Evolutionary conservation across 2,797 vertebrate genomes (phyloP), one percentile per base, ranked within the genome.

Genomic region (Hydrocynus forskahlii): DNA sequence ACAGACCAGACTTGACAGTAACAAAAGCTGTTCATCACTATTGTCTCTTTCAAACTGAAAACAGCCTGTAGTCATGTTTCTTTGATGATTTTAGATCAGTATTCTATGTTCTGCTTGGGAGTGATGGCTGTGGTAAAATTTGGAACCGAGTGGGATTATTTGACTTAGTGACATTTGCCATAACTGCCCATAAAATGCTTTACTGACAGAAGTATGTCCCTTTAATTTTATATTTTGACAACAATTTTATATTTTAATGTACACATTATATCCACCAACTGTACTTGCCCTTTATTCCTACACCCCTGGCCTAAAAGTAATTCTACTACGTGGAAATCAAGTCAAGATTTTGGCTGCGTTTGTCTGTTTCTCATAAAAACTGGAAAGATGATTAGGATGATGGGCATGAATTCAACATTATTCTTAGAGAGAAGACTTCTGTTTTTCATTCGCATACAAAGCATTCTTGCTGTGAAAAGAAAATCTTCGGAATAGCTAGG

Each of bases 21-120:
- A 52, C 23, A 52, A 71, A 71, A 71, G 21, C 48, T 29, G n/a
- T 48, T 48, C n/a, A 14, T 69, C 67, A 23, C 43, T 69, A 7
- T n/a, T n/a, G 35, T 40, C 63, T 66, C 16, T 5, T 43, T 67
- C 17, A 43, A 52, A 71, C 54, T 50, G 68, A 25, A 71, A 71
- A 71, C 48, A 71, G 67, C 13, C 40, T 69, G n/a, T 68, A 45
- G 3, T 68, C 40, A 54, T 0, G 0, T n/a, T 48, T 14, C 12
- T 69, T 48, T 69, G n/a, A 69, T 23, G 43, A 69, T 69, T 23
- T 66, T 66, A 66, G 35, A 40, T 63, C 12, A 40, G 9, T 19
- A 40, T 2, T 40, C 2, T 19, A 19, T 7, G 19, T 19, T 38
- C 5, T 7, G 40, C 0, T 12, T 64, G 62, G 1, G 29, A 2